These are phyloP conservation scores for Calycopis cecrops DNA, from an alignment of 1,140 invertebrate species.

Conservation along the genomic window DNA sequence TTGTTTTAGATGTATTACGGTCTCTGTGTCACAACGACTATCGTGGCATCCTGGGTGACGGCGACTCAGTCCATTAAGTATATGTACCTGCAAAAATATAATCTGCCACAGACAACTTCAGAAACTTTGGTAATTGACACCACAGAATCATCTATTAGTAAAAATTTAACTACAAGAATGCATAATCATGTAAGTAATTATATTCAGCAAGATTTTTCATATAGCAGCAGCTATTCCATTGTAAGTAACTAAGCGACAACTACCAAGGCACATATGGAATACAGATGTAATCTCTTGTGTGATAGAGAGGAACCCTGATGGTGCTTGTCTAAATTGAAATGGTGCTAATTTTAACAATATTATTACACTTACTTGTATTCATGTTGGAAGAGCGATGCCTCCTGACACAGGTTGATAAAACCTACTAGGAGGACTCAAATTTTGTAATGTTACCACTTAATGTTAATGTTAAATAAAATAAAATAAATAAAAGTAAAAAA, in stretches of 20 bases:
- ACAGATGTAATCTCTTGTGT: too few species aligned
- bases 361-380: too few species aligned
- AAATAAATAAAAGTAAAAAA: too few species aligned
- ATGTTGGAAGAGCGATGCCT: too few species aligned
- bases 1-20: constrained; percentile 88
- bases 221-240: not conserved
- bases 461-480: too few species aligned
- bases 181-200: constrained; percentile 43
- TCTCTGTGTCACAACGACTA: constrained; percentile 87
- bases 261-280: not conserved
- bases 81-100: constrained; percentile 80
- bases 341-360: too few species aligned
- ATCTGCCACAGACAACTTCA: constrained; percentile 19
- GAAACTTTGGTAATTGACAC: constrained; percentile 30
- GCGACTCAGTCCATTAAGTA: constrained; percentile 92
- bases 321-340: too few species aligned
- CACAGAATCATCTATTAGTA: constrained; percentile 36
- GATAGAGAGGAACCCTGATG: too few species aligned
- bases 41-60: constrained; percentile 92
- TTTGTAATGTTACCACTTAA: too few species aligned
- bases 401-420: too few species aligned
- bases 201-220: not conserved
- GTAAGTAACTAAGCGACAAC: not conserved
- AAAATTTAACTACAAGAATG: constrained; percentile 44
- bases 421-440: too few species aligned